Base-by-base conservation (phyloP, 2,888 invertebrate species). In the Campoplex capitator region DNA sequence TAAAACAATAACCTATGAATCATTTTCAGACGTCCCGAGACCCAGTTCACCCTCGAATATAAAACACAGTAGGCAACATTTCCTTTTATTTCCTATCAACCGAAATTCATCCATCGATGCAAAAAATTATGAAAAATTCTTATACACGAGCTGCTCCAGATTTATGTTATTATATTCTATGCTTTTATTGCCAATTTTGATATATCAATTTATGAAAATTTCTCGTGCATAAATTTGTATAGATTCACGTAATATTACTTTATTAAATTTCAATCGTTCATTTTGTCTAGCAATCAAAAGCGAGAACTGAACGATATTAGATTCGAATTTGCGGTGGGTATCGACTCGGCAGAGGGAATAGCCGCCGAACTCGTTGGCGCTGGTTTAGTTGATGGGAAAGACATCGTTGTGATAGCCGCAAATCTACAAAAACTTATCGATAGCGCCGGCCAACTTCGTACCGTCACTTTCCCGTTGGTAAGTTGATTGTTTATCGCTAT, bases 291-390 rank as follows among this genome's bases (percentile, higher is more conserved):
- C 92, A 99, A 99, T 95, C 96, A 97, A 67, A 97, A 97, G 88
- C 96, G 97, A 82, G 99, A 99, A 95, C 95, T 99, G 89, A 99
- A 99, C 94, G 99, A 99, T 94, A 99, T 99, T 91, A 97, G 99
- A 91, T 99, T 99, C 95, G 99, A 99, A 95, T 99, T 98, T 94
- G 97, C 98, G 28, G 96, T 97, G 45, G 98, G 98, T 32, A 97
- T 98, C 94, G 98, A 98, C 93, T 97, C 97, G 0, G 96, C 99
- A 0, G 98, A 99, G 94, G 99, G 99, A 54, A 99, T 99, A 81
- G 98, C 99, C 2, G 96, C 97, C 11, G 99, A 99, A 95, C 95
- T 99, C 89, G 99, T 99, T 9, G 98, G 98, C 77, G 99, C 99
- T 9, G 99, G 99, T 2, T 95, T 99, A 16, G 98, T 99, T 28